Base-by-base conservation (phyloP, 1,140 invertebrate species). In the Radopholus similis region DNA sequence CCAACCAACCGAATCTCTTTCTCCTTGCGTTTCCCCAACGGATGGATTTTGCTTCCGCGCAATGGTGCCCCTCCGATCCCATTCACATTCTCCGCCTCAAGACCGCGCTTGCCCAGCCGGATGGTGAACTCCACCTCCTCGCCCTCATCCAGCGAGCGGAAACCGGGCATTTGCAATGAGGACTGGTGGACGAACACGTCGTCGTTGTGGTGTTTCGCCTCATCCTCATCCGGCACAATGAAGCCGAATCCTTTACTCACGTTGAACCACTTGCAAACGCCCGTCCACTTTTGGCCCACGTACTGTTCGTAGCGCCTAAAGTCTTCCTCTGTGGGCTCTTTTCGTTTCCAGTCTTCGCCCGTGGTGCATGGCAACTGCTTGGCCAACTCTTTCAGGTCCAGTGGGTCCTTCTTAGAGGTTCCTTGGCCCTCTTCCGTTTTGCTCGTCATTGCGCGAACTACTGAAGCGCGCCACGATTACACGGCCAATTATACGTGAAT, bases 231-330 rank as follows among this genome's bases (percentile, higher is more conserved):
- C 30, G 66, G 66, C 18, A 68, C 28, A 26, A 68, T 60, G 65
- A 68, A 68, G 34, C 66, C 66, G 44, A 63, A 68, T 35, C 66
- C 66, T 51, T 68, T 68, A 23, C 58, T 66, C 13, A 68, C 66
- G 47, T 68, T 68, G 51, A 68, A 68, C 66, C 66, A 68, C 53
- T 62, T 62, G 49, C 59, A 62, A 21, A 62, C 51, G 18, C 66
- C 66, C 8, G 42, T 68, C 66, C 66, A 68, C 30, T 68, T 68
- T 54, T 68, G 66, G 18, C 66, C 66, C 28, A 68, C 55, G 54
- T 68, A 68, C 49, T 18, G 23, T 21, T 68, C 53, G 55, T 68
- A 68, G 21, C 66, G 66, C 37, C 28, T 26, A 51, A 68, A 54
- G 54, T 68, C 66, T 35, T 69, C 66, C 13, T n/a, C 44, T 9